phyloP scores from a whole-genome alignment of 2,888 invertebrate genomes.

The Drosophila dives region DNA sequence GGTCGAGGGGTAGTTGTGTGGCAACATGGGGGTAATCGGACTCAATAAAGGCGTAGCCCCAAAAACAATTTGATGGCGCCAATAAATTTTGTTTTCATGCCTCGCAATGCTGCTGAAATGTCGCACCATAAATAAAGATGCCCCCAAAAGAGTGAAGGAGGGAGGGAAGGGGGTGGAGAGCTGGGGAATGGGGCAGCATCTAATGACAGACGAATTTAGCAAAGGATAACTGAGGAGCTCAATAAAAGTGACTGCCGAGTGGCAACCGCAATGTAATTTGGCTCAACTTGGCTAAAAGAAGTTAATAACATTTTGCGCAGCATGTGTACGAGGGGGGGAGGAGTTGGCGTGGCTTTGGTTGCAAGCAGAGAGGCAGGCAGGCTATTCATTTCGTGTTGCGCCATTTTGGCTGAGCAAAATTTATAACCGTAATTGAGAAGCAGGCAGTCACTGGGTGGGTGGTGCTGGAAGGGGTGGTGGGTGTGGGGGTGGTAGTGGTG shows the following conservation, averaged over 20 bases:
- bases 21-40: not conserved
- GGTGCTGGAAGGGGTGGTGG: not conserved
- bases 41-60: conserved; percentile 51
- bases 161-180: too few species aligned
- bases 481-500: conserved; percentile 1
- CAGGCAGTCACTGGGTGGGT: conserved; percentile 14
- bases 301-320: conserved; percentile 75
- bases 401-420: conserved; percentile 74
- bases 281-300: conserved; percentile 74
- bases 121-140: conserved; percentile 74
- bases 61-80: conserved; percentile 72
- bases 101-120: conserved; percentile 69
- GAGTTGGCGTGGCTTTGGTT: not conserved
- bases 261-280: conserved; percentile 82
- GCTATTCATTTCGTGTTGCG: conserved; percentile 76
- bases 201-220: conserved; percentile 36
- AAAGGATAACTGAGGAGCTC: conserved; percentile 34
- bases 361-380: conserved; percentile 12
- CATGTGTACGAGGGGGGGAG: not conserved
- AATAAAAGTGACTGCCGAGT: conserved; percentile 69
- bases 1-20: not conserved
- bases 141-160: conserved; percentile 6
- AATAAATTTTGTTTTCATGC: conserved; percentile 75
- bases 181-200: conserved; percentile 18
- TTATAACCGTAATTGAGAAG: conserved; percentile 80